Conservation (phyloP, 2,797 vertebrate genomes). For the Pteropus rufus region DNA sequence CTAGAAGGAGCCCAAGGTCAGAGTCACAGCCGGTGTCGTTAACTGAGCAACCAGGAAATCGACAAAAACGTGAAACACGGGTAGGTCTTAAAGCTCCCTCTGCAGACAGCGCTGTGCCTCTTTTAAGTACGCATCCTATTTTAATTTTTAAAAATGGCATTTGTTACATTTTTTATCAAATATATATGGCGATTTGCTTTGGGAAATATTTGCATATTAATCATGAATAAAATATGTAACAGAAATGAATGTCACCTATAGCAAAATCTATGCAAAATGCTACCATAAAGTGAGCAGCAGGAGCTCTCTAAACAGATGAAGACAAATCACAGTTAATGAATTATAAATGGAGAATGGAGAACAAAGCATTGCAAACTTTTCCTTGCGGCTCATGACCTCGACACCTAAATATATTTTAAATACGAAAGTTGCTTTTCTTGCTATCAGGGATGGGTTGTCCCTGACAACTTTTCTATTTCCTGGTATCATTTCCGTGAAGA, state of each 20-base stretch:
- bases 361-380: constrained; percentile 43
- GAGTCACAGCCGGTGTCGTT: neutral
- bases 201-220: constrained; percentile 56
- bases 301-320: constrained; percentile 59
- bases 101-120: neutral
- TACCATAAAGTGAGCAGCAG: constrained; percentile 71
- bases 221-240: constrained; percentile 75
- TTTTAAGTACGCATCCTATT: neutral
- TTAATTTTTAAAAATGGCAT: constrained; percentile 1
- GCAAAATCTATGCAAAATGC: constrained; percentile 70
- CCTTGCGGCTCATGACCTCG: constrained; percentile 34
- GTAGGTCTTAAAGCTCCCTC: neutral
- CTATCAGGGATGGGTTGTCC: neutral
- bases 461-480: neutral
- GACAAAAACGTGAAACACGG: neutral
- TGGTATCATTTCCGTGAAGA: neutral
- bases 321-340: constrained; percentile 73
- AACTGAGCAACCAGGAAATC: neutral
- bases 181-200: constrained; percentile 20
- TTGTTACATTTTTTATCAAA: constrained; percentile 57
- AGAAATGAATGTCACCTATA: constrained; percentile 70
- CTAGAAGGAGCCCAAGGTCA: neutral
- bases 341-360: constrained; percentile 32
- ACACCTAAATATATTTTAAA: constrained; percentile 38
- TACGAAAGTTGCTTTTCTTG: constrained; percentile 31